Base-by-base conservation (phyloP, 1,140 invertebrate genomes). In the Steinernema feltiae region DNA sequence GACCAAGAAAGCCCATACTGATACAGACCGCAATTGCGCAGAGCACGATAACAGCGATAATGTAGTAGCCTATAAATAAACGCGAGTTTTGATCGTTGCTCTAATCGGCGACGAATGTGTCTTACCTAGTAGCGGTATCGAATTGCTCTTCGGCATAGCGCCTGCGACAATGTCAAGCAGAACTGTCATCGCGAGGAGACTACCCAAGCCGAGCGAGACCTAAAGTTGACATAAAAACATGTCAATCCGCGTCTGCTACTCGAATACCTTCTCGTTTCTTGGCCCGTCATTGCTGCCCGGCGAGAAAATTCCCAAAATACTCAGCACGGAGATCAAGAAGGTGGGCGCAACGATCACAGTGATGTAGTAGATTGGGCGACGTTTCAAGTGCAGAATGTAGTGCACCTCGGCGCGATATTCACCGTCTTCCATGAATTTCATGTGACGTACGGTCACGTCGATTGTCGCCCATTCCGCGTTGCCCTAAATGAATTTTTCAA, bases 381-480 rank as follows among this genome's bases (percentile, higher is more conserved):
- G 71, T 73, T 81, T 70, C 1, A 82, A 30, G 29, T 82, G 78
- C 48, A 82, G 77, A 27, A 82, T 83, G 76, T 82, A 82, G 31
- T 80, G 79, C 17, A 81, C 70, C 70, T 82, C 82, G 0, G 76
- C 77, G 1, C 82, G 70, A 30, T 79, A 78, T 70, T 82, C 82
- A 24, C 76, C 79, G 24, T 82, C 82, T 70, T 82, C 82, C 48
- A 77, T 63, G 74, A 82, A 82, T 30, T 77, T 82, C 79, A 82
- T 77, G 63, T 82, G 82, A 31, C 81, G 71, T 1, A 82, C 82
- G 18, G 82, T 77, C n/a, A 82, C 82, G 48, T 84, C 81, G 29
- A 79, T 78, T 69, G 83, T 71, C 69, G 82, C 70, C 83, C 83
- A 85, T 74, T 85, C 83, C 1, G 83, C 84, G 35, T 85, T 85